phyloP scores from a whole-genome alignment of 2,113 vertebrate genomes.

The Erythrocebus patas region DNA sequence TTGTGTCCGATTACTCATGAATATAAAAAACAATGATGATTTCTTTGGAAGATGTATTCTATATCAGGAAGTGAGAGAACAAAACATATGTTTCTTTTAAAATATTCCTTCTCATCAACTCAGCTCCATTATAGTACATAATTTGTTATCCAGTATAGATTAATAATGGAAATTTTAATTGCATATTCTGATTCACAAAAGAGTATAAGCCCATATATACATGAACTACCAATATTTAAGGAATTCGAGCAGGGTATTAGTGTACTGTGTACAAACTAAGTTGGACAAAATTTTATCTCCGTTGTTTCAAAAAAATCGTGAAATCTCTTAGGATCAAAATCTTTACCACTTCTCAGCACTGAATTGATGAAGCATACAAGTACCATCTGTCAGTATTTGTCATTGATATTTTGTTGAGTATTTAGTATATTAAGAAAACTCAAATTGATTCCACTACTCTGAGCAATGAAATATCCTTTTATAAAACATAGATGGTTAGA shows the following conservation, averaged over 20 bases:
- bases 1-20: background rate
- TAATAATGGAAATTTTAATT: background rate
- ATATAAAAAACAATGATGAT: background rate
- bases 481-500: background rate
- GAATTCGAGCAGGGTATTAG: background rate
- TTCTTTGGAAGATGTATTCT: background rate
- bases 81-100: background rate
- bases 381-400: conserved; percentile 40
- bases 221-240: background rate
- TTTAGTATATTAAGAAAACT: conserved; percentile 34
- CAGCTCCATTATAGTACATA: background rate
- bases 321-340: conserved; percentile 39
- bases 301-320: background rate
- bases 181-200: background rate
- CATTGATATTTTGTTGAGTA: conserved; percentile 48
- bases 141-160: background rate
- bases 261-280: background rate
- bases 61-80: background rate
- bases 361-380: background rate
- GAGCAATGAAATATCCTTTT: conserved; percentile 24
- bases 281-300: conserved; percentile 1
- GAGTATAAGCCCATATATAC: background rate
- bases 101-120: background rate
- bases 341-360: conserved; percentile 11
- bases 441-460: conserved; percentile 31